Evolutionary conservation across 2,888 invertebrate genomes (phyloP).

Genomic region (Drosophila helvetica): DNA sequence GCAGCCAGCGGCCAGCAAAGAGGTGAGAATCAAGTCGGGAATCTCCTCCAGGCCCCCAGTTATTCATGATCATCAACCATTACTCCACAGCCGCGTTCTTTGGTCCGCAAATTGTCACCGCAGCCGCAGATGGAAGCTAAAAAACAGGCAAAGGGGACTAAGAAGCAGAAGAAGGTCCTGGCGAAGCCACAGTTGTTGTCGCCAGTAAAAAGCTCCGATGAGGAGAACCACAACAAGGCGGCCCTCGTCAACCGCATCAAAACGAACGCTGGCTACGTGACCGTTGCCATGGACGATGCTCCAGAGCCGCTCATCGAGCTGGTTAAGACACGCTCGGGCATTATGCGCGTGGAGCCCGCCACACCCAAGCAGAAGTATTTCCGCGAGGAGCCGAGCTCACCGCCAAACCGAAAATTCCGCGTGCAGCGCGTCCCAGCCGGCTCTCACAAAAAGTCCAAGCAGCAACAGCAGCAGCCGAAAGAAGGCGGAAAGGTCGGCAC

Average conservation of each 20-base stretch:
- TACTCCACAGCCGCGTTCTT: slow-evolving; percentile 40
- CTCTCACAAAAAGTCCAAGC: slow-evolving; percentile 1
- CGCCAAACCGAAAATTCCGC: slow-evolving; percentile 29
- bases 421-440: slow-evolving; percentile 12
- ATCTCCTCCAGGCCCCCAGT: not conserved
- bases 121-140: slow-evolving; percentile 38
- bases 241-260: slow-evolving; percentile 37
- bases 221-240: slow-evolving; percentile 46
- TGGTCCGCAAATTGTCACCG: slow-evolving; percentile 54
- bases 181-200: slow-evolving; percentile 20
- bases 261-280: slow-evolving; percentile 66
- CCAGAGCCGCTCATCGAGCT: slow-evolving; percentile 39
- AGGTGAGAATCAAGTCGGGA: slow-evolving; percentile 23
- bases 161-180: not conserved
- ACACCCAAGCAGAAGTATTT: slow-evolving; percentile 75
- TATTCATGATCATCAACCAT: not conserved
- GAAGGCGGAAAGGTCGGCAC: not conserved
- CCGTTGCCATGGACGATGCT: slow-evolving; percentile 20
- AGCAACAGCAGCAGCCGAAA: not conserved
- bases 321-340: slow-evolving; percentile 72
- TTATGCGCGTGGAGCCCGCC: slow-evolving; percentile 75
- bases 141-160: not conserved
- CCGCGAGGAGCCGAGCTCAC: slow-evolving; percentile 69
- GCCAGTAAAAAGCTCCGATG: slow-evolving; percentile 59
- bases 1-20: not conserved